phyloP scores from a whole-genome alignment of 2,888 invertebrate genomes.

The Conus canariensis region DNA sequence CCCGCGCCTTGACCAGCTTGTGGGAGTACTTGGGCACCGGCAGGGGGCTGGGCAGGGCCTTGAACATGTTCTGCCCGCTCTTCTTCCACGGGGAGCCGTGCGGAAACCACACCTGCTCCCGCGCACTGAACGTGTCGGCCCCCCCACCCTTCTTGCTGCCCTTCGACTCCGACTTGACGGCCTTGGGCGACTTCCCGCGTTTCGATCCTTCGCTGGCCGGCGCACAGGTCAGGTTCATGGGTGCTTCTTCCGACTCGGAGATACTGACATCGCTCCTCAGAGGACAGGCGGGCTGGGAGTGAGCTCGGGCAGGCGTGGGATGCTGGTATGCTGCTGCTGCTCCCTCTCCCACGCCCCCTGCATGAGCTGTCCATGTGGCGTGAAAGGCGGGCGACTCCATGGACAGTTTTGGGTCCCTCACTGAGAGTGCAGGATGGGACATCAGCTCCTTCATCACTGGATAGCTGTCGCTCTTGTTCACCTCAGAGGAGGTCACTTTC shows the following conservation, averaged over 20 bases:
- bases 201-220: constrained; percentile 20
- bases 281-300: constrained; percentile 48
- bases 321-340: background rate
- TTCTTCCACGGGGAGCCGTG: constrained; percentile 54
- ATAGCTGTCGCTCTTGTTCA: constrained; percentile 33
- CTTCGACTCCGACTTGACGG: constrained; percentile 17
- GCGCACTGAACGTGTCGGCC: constrained; percentile 27
- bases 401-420: constrained; percentile 8
- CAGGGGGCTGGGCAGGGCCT: constrained; percentile 50
- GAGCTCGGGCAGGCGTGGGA: constrained; percentile 42
- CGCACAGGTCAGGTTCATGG: constrained; percentile 50
- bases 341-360: background rate
- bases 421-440: constrained; percentile 32
- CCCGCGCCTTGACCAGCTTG: constrained; percentile 50
- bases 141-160: background rate
- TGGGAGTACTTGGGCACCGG: constrained; percentile 51
- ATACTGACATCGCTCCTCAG: constrained; percentile 37
- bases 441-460: constrained; percentile 47
- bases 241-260: constrained; percentile 42
- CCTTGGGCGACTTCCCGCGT: background rate
- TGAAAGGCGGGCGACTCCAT: background rate
- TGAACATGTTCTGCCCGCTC: constrained; percentile 50
- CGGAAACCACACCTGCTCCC: constrained; percentile 52
- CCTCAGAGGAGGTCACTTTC: background rate
- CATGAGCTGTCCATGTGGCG: background rate